Conservation (phyloP, 2,888 invertebrate species). For the Aphidoletes aphidimyza region DNA sequence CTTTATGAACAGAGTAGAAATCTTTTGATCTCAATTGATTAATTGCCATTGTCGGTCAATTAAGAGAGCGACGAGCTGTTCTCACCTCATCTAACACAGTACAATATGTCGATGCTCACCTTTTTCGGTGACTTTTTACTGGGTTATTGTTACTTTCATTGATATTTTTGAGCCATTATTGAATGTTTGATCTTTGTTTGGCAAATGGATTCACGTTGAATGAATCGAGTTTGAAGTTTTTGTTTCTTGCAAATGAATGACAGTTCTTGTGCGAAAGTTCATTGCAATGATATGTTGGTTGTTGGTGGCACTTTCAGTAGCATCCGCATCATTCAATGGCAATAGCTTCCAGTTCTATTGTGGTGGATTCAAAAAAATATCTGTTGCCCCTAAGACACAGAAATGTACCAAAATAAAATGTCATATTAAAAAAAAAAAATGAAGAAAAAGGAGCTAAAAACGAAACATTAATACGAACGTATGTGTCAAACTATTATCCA, state of each 20-base stretch:
- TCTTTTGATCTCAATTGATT: slow-evolving; percentile 49
- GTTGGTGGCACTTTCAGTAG: no score
- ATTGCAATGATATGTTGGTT: no score
- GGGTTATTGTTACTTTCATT: background rate
- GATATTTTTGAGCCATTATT: background rate
- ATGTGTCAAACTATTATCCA: slow-evolving; percentile 52
- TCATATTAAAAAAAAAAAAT: background rate
- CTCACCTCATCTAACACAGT: slow-evolving; percentile 18
- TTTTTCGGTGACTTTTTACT: background rate
- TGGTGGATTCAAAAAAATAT: background rate
- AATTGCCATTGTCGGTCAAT: slow-evolving; percentile 53
- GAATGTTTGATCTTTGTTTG: background rate
- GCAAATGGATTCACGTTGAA: background rate
- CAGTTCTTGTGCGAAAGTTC: no score
- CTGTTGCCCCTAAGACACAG: background rate
- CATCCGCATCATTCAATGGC: no score
- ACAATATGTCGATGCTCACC: background rate
- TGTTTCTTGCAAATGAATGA: background rate
- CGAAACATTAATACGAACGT: slow-evolving; percentile 43
- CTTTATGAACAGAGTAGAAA: slow-evolving; percentile 1
- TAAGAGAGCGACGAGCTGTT: slow-evolving; percentile 39
- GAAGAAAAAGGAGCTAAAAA: slow-evolving; percentile 27
- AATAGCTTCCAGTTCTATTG: no score
- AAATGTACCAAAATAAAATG: background rate
- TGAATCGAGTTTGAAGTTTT: background rate